phyloP scores from a whole-genome alignment of 2,113 vertebrate genomes.

The Oxygymnocypris stewartii region DNA sequence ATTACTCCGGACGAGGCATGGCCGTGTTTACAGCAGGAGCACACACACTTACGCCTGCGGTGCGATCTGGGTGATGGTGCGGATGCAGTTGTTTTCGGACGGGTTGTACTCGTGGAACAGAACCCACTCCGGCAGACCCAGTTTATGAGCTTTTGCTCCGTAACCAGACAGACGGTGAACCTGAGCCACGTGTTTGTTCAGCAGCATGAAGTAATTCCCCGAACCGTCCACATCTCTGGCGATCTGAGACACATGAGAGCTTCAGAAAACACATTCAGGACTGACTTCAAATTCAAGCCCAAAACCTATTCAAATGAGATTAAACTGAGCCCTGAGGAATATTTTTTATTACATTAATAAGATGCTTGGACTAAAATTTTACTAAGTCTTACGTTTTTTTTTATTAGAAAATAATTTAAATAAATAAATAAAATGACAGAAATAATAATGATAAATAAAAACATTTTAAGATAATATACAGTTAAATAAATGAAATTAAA shows the following conservation, averaged over 20 bases:
- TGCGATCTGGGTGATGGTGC: constrained; percentile 77
- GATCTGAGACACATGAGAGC: constrained; percentile 67
- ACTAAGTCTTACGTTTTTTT: no score
- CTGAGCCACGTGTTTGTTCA: constrained; percentile 86
- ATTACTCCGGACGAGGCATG: neutral
- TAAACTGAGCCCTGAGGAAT: neutral
- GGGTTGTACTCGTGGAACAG: constrained; percentile 86
- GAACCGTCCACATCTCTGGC: constrained; percentile 87
- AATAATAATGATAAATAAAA: neutral
- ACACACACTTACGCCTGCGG: constrained; percentile 79
- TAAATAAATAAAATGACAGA: neutral
- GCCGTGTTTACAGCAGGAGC: neutral
- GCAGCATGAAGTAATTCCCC: constrained; percentile 87
- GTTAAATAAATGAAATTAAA: neutral
- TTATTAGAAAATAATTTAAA: no score
- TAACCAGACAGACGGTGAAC: constrained; percentile 82
- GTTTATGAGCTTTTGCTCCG: constrained; percentile 65
- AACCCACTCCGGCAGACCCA: constrained; percentile 84
- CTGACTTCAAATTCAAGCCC: neutral
- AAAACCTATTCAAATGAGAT: neutral
- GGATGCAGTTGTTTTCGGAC: constrained; percentile 79
- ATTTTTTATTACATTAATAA: neutral
- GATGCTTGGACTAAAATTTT: neutral
- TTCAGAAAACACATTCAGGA: neutral
- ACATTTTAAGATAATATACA: no score